A percentile compares a stretch with the other conserved stretches of the same genome.
Evolutionary conservation across 1,140 invertebrate genomes (phyloP).

Genomic region (Eumaeus atala): DNA sequence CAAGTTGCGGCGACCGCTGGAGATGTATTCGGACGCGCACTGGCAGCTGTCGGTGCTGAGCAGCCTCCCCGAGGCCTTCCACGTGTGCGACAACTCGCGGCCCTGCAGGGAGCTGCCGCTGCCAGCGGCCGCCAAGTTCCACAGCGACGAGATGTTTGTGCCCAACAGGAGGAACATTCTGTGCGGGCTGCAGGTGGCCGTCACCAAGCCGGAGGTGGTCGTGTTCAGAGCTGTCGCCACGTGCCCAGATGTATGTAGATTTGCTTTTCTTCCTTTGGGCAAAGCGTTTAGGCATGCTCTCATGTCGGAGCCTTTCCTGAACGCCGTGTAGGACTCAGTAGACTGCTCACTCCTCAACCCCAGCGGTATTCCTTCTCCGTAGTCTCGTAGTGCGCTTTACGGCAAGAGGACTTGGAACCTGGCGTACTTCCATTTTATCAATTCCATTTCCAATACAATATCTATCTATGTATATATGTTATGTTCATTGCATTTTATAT

Average conservation of each 20-base stretch:
- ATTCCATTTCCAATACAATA: too few species aligned
- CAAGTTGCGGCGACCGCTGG: slow-evolving; percentile 25
- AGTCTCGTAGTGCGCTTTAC: too few species aligned
- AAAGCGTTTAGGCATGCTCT: too few species aligned
- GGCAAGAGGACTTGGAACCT: too few species aligned
- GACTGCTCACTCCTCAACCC: too few species aligned
- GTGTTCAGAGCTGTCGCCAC: slow-evolving; percentile 49
- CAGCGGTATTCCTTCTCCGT: too few species aligned
- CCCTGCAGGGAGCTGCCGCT: slow-evolving; percentile 37
- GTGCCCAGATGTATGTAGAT: slow-evolving; percentile 42
- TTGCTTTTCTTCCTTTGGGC: too few species aligned
- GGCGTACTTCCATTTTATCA: too few species aligned
- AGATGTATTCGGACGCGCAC: slow-evolving; percentile 29
- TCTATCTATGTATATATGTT: too few species aligned
- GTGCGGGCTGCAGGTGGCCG: slow-evolving; percentile 48
- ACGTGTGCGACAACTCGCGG: slow-evolving; percentile 47
- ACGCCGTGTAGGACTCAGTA: too few species aligned
- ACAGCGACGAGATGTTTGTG: slow-evolving; percentile 52
- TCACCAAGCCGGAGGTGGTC: slow-evolving; percentile 43
- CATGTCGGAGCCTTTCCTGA: too few species aligned
- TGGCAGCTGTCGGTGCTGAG: slow-evolving; percentile 54
- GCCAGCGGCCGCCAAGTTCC: slow-evolving; percentile 35
- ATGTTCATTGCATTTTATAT: too few species aligned
- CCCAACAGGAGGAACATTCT: slow-evolving; percentile 59
- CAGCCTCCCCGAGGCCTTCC: slow-evolving; percentile 34